These are phyloP conservation scores for Dyspetes luteomarginatus DNA, from an alignment of 2,888 invertebrate species.

Conservation along the genomic window DNA sequence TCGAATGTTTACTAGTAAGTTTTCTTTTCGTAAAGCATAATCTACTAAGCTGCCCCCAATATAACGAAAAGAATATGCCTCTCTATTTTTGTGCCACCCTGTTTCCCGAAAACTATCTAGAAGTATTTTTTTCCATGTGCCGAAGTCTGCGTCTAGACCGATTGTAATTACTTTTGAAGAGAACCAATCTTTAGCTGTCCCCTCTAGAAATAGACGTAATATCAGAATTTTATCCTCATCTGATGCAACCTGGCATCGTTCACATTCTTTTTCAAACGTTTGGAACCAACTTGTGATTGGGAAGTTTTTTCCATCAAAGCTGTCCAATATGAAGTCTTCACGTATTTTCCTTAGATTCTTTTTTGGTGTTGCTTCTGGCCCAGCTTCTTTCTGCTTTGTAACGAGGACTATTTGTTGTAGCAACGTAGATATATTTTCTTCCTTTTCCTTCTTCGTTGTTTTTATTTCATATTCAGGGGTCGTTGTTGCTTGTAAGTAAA, in stretches of 20 bases:
- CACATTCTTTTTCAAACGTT: constrained; percentile 62
- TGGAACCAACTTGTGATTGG: constrained; percentile 56
- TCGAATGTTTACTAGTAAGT: constrained; percentile 57
- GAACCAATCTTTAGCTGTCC: constrained; percentile 61
- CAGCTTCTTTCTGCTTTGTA: constrained; percentile 40
- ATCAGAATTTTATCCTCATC: constrained; percentile 59
- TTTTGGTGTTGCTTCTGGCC: constrained; percentile 17
- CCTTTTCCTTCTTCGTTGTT: constrained; percentile 41
- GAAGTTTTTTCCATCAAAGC: constrained; percentile 57
- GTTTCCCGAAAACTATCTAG: constrained; percentile 60
- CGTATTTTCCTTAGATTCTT: constrained; percentile 56
- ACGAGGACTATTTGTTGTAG: constrained; percentile 56
- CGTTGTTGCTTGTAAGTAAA: constrained; percentile 56
- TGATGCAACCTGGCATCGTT: constrained; percentile 52
- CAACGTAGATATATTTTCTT: constrained; percentile 55
- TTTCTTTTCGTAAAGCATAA: constrained; percentile 60
- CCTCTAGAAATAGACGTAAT: constrained; percentile 53
- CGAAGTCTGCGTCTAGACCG: constrained; percentile 52
- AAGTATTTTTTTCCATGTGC: constrained; percentile 53
- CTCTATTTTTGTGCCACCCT: constrained; percentile 53
- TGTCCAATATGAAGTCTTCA: constrained; percentile 56
- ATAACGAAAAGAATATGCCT: constrained; percentile 58
- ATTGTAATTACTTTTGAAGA: constrained; percentile 59
- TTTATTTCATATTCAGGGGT: constrained; percentile 53
- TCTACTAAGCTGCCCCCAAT: constrained; percentile 58